These are phyloP conservation scores for Synodontis membranacea DNA, from an alignment of 2,113 vertebrate genomes.

Conservation along the genomic window DNA sequence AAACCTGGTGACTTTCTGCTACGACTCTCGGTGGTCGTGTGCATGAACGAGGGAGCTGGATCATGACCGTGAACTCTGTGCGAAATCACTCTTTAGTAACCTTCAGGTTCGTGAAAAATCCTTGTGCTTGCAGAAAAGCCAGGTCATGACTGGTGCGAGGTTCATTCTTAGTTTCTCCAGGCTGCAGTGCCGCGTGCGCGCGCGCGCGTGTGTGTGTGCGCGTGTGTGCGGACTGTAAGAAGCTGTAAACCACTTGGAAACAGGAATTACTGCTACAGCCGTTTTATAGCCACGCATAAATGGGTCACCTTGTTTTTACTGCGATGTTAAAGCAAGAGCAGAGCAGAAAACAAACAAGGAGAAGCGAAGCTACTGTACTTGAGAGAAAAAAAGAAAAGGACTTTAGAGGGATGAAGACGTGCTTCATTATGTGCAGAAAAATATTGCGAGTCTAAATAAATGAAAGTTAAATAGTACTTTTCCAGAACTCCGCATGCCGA, in stretches of 20 bases:
- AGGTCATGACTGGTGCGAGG: neutral
- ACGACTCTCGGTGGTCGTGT: neutral
- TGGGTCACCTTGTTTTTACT: conserved; percentile 35
- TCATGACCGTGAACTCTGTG: neutral
- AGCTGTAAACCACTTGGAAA: conserved; percentile 17
- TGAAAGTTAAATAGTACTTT: neutral
- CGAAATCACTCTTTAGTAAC: neutral
- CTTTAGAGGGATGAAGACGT: neutral
- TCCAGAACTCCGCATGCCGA: neutral
- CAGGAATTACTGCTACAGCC: conserved; percentile 4
- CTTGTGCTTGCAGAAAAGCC: neutral
- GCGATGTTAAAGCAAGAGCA: conserved; percentile 3
- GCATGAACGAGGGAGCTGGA: neutral
- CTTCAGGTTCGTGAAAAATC: neutral
- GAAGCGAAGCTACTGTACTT: neutral
- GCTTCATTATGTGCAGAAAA: neutral
- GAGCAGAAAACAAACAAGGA: conserved; percentile 3
- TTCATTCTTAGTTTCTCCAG: neutral
- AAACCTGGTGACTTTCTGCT: neutral
- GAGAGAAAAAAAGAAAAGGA: neutral
- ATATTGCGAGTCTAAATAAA: neutral
- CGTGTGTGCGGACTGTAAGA: conserved; percentile 5
- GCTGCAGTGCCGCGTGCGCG: too few species aligned
- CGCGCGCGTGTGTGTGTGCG: too few species aligned
- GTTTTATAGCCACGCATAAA: conserved; percentile 26